Percentiles rank a stretch among this genome's conserved stretches.
phyloP scores from a whole-genome alignment of 2,888 invertebrate genomes.

The Aspidapion aeneum region DNA sequence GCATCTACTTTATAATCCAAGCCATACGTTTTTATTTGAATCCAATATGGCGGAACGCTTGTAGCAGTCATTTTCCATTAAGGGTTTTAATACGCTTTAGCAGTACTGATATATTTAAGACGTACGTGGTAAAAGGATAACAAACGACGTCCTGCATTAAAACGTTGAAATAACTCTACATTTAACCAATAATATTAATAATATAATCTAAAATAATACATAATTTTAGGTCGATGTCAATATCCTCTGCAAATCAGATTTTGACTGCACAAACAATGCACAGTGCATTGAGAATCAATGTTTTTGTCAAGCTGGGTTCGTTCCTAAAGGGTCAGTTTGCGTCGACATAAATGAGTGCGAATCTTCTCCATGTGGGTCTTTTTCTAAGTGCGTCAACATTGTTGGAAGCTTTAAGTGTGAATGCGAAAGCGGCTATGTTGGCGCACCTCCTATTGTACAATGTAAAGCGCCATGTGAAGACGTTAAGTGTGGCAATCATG shows the following conservation, averaged over 20 bases:
- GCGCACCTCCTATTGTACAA: slow-evolving; percentile 72
- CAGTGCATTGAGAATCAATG: slow-evolving; percentile 87
- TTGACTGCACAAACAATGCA: slow-evolving; percentile 89
- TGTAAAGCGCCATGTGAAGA: slow-evolving; percentile 93
- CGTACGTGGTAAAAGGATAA: too few relatives aligned
- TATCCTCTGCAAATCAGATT: slow-evolving; percentile 79
- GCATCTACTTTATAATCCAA: too few relatives aligned
- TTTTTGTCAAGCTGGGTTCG: slow-evolving; percentile 84
- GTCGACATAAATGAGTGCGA: slow-evolving; percentile 79
- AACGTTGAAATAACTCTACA: too few relatives aligned
- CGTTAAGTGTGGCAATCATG: slow-evolving; percentile 84
- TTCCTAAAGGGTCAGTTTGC: slow-evolving; percentile 74
- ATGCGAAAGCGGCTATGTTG: slow-evolving; percentile 77
- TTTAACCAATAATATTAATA: too few relatives aligned
- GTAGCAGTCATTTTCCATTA: too few relatives aligned
- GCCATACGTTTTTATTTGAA: too few relatives aligned
- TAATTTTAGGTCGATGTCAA: slow-evolving; percentile 72
- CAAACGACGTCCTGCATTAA: too few relatives aligned
- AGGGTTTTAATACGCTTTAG: too few relatives aligned
- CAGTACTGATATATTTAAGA: too few relatives aligned
- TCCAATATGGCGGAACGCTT: too few relatives aligned
- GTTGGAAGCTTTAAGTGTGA: slow-evolving; percentile 79
- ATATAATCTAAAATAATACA: too few relatives aligned
- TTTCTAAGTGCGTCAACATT: slow-evolving; percentile 74
- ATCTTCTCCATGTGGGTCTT: slow-evolving; percentile 66